These are phyloP conservation scores for Peromyscus californicus DNA, from an alignment of 2,113 vertebrate species.

Conservation along the genomic window DNA sequence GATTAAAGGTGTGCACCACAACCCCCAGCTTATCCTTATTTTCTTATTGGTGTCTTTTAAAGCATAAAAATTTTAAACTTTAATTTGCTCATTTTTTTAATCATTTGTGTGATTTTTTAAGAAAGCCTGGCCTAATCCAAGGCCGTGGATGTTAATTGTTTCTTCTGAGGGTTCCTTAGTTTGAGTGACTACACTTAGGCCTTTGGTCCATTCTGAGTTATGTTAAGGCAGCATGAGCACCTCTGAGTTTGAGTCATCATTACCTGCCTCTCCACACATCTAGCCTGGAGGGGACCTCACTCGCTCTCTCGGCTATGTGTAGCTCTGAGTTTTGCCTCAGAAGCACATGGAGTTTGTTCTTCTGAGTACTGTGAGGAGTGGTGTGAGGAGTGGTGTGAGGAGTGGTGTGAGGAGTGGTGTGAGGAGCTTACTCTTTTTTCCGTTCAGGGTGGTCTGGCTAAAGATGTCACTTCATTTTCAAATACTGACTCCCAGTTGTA, in stretches of 20 bases:
- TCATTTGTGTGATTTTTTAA: not conserved
- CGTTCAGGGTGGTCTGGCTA: too few species aligned
- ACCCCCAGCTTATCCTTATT: not conserved
- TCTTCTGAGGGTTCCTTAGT: not conserved
- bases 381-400: not conserved
- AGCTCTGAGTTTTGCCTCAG: not conserved
- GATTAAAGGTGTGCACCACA: fast-evolving
- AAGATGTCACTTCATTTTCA: conserved; percentile 37
- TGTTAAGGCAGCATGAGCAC: not conserved
- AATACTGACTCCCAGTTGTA: not conserved
- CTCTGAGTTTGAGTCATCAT: not conserved
- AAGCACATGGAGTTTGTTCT: not conserved
- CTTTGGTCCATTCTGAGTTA: not conserved
- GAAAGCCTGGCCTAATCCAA: not conserved
- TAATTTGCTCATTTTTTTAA: not conserved
- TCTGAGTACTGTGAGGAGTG: not conserved
- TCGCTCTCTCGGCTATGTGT: not conserved
- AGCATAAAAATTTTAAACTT: conserved; percentile 5
- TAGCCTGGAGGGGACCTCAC: not conserved
- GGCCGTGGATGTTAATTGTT: not conserved
- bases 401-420: not conserved
- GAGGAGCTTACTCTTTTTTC: not conserved
- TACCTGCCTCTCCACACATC: not conserved
- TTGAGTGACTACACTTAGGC: not conserved
- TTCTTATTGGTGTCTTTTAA: conserved; percentile 4